Evolutionary conservation across 2,888 invertebrate genomes (phyloP), one percentile per base, ranked within the genome.

Genomic region (Spicauda simplicius): DNA sequence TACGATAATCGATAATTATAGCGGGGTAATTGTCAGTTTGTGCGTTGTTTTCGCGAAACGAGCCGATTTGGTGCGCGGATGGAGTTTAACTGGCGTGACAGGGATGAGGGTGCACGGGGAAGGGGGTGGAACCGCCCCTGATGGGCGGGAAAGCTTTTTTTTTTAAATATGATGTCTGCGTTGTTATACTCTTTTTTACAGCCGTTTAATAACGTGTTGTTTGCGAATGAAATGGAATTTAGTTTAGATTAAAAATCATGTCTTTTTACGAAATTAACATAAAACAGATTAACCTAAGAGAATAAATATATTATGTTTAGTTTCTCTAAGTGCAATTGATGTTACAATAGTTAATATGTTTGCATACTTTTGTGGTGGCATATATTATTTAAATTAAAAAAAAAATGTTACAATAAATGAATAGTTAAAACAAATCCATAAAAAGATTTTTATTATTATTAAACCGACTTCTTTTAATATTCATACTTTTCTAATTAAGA

Each of bases 61-160:
- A 83, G 85, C 72, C 75, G 85, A 85, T 87, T 86, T 84, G 78
- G 80, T 76, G 78, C 80, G 79, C 84, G 80, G 76, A 77, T 77
- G 71, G 81, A 76, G 83, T 73, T 85, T 84, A 87, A 90, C 89
- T 90, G 90, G 82, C 83, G 81, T 55, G 8, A 53, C 61, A 66
- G 66, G 66, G 66, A 65, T 66, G 66, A 66, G 66, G 60, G 66
- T 55, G 66, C 53, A 33, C 33, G 33, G 25, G 41, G 54, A 41
- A 25, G 66, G 66, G 66, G 66, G 60, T 60, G 59, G n/a, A 50
- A 30, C 45, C 66, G 66, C 66, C 66, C 65, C 54, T 53, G 33
- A 54, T 59, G 48, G 66, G 66, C 66, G 66, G 66, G 66, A 60
- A 59, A 33, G 54, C 25, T 48, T 60, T 66, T 63, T 65, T 53